A percentile compares a stretch with the other conserved stretches of the same genome.
Evolutionary conservation across 2,113 vertebrate species (phyloP).

Genomic region (Lycaon pictus): DNA sequence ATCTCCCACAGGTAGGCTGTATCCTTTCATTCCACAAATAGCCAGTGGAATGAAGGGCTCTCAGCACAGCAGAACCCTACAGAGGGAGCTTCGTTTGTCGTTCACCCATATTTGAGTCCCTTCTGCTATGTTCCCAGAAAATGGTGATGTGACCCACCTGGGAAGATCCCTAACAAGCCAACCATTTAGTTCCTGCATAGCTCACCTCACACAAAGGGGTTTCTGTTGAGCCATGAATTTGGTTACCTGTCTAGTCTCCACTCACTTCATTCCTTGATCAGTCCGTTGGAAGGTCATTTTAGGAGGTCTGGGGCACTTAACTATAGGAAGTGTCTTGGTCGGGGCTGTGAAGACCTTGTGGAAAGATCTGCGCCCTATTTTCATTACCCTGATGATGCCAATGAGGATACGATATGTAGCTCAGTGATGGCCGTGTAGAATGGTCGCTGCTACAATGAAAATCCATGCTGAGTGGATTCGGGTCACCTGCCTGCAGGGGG

Average conservation of each 20-base stretch:
- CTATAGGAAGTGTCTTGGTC: background rate
- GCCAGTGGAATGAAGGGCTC: background rate
- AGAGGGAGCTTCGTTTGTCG: background rate
- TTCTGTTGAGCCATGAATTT: background rate
- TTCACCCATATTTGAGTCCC: background rate
- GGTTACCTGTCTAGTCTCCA: background rate
- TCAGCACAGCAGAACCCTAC: background rate
- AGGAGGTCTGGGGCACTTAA: background rate
- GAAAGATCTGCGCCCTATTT: background rate
- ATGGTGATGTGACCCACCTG: background rate
- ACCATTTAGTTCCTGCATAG: background rate
- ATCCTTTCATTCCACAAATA: slow-evolving; percentile 63
- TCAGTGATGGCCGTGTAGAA: background rate
- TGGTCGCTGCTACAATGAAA: background rate
- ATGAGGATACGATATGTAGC: background rate
- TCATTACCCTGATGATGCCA: background rate
- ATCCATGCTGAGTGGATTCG: background rate
- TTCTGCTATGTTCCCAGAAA: background rate
- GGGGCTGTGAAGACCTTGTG: background rate
- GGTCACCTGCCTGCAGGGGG: background rate
- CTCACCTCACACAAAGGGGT: background rate
- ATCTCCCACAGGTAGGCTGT: background rate
- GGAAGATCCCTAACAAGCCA: background rate
- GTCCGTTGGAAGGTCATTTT: background rate
- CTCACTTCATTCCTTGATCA: background rate